Evolutionary conservation across 2,797 vertebrate genomes (phyloP), one percentile per base, ranked within the genome.

Genomic region (Ciconia nigra): DNA sequence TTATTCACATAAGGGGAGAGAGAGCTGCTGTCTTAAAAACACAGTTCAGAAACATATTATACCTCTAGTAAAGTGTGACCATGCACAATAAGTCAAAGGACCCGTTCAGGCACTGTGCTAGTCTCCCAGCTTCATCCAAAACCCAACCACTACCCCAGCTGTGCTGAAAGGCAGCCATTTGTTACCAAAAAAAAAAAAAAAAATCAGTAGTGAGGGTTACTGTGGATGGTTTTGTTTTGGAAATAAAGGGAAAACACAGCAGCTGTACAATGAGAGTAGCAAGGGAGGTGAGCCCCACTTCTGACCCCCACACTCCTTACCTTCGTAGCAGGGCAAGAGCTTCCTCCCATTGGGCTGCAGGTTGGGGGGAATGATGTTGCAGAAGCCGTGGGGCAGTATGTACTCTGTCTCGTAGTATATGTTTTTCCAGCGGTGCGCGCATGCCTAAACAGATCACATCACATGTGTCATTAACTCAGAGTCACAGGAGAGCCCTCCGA

Each of bases 401-500:
- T 99, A 98, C 89, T 99, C 99, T 0, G 98, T 97, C 94, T 99
- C 98, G 7, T 99, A 99, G 97, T 98, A 99, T 88, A 99, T 98
- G 70, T 99, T 99, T 96, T 99, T 99, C 99, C 99, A 99, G 84
- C 99, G 99, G 94, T 99, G 99, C 2, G 99, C 99, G n/a, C 99
- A 99, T 15, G 99, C 99, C 99, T 99, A 91, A 21, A 82, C 58
- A 91, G 73, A 97, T 70, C 74, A 94, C 2, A 76, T 1, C 89
- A 89, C 11, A 39, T 1, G 13, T 3, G 1, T 96, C 86, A 96
- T 5, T n/a, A 33, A 69, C 25, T 37, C 52, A 58, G 31, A 63
- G 65, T 15, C 82, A 83, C 10, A 46, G 59, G 15, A 83, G 8
- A 90, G 35, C 39, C 35, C 46, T 71, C 44, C 0, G 0, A 54